These are phyloP conservation scores for Drosophila bifasciata DNA, from an alignment of 1,140 invertebrate species.

Conservation along the genomic window DNA sequence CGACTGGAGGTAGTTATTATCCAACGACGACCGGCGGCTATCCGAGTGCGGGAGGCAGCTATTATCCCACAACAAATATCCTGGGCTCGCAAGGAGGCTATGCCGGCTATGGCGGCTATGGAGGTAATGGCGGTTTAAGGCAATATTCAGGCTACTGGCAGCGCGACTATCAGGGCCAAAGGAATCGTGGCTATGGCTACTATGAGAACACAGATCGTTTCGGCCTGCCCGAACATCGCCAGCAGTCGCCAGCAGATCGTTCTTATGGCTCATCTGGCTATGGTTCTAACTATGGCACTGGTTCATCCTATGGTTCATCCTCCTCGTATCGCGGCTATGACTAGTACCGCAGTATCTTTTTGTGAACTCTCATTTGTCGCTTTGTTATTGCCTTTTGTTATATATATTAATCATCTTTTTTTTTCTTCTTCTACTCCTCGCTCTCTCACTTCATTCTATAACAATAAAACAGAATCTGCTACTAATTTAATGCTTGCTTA, in stretches of 20 bases:
- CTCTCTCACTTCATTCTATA: slow-evolving; percentile 2
- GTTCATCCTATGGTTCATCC: slow-evolving; percentile 11
- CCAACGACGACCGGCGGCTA: slow-evolving; percentile 66
- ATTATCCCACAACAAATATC: slow-evolving; percentile 77
- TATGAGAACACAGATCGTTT: slow-evolving; percentile 73
- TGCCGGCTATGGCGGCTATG: slow-evolving; percentile 83
- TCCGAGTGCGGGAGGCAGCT: slow-evolving; percentile 32
- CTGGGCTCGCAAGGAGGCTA: slow-evolving; percentile 67
- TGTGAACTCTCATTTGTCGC: slow-evolving; percentile 14
- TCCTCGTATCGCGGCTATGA: slow-evolving; percentile 68
- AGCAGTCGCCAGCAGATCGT: slow-evolving; percentile 43
- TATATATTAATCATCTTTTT: slow-evolving; percentile 17
- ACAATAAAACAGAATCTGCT: slow-evolving; percentile 43
- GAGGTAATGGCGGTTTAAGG: slow-evolving; percentile 84
- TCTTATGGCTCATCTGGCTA: slow-evolving; percentile 30
- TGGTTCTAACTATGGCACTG: slow-evolving; percentile 39
- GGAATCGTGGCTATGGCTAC: slow-evolving; percentile 82
- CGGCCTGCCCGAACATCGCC: slow-evolving; percentile 59
- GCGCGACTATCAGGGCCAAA: slow-evolving; percentile 74
- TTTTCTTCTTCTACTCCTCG: background rate
- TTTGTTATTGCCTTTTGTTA: slow-evolving; percentile 18
- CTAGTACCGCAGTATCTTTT: slow-evolving; percentile 39
- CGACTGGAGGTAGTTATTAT: slow-evolving; percentile 48
- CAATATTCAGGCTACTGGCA: slow-evolving; percentile 84
- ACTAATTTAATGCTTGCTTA: slow-evolving; percentile 45